A percentile compares a stretch with the other conserved stretches of the same genome.
These are phyloP conservation scores for Leptinotarsa peninsularis DNA, from an alignment of 2,888 invertebrate genomes.

Conservation along the genomic window DNA sequence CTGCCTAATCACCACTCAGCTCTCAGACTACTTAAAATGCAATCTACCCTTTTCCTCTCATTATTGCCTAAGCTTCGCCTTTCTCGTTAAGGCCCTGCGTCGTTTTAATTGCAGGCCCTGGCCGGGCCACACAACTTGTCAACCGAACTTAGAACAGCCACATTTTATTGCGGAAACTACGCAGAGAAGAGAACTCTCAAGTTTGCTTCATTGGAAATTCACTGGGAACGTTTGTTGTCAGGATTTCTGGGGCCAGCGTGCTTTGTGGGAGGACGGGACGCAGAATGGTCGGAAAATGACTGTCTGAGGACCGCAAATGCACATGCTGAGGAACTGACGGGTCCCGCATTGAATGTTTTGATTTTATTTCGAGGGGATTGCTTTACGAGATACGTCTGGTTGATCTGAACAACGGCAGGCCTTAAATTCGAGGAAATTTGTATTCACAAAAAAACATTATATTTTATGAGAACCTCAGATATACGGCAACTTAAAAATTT, in stretches of 20 bases:
- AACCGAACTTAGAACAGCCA: conserved; percentile 36
- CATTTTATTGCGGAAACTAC: conserved; percentile 34
- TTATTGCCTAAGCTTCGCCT: conserved; percentile 43
- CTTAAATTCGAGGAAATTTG: no score
- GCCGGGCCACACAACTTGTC: conserved; percentile 34
- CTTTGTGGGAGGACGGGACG: not conserved
- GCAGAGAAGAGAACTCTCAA: conserved; percentile 23
- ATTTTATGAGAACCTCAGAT: no score
- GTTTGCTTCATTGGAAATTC: conserved; percentile 33
- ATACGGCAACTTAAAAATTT: no score
- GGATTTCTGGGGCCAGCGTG: not conserved
- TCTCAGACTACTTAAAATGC: conserved; percentile 41
- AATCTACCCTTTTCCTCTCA: conserved; percentile 46
- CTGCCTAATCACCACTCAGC: conserved; percentile 28
- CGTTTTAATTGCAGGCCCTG: conserved; percentile 42
- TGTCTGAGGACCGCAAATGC: not conserved
- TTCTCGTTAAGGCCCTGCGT: conserved; percentile 42
- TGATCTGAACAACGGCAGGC: no score
- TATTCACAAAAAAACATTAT: no score
- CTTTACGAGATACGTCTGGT: no score
- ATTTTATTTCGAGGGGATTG: not conserved
- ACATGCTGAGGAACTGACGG: not conserved
- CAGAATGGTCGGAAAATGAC: not conserved
- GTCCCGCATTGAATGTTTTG: not conserved
- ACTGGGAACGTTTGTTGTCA: conserved; percentile 21